Evolutionary conservation across 2,113 vertebrate genomes (phyloP), one percentile per base, ranked within the genome.

Genomic region (Aepyceros melampus): DNA sequence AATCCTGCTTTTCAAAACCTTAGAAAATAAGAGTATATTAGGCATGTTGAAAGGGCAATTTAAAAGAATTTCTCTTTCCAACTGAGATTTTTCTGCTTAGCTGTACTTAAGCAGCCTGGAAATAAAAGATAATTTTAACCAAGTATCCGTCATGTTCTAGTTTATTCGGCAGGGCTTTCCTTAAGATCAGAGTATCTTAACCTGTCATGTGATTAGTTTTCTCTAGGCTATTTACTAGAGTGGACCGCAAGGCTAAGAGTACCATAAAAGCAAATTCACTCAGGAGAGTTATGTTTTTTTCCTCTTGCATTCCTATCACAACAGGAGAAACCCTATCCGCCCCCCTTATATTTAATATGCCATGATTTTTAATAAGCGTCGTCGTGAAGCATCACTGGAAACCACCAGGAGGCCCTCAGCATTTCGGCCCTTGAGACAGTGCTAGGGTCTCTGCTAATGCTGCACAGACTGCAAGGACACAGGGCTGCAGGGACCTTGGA

Each of bases 91-190:
- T 95, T 93, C 67, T 93, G 33, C 31, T 81, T 96, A 36, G 29
- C 27, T 12, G 53, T 95, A 45, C 29, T 96, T 95, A 76, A 43
- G 56, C 56, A 95, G 21, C 14, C 17, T 87, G 36, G 51, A 96
- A 97, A 84, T 95, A 96, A 94, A 96, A 81, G n/a, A 53, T 83
- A 58, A 85, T 94, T 96, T 97, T 88, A 94, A 85, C 74, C 31
- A 55, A 16, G 2, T 29, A 82, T 49, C 53, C 93, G 95, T 92
- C 33, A 47, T 85, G 6, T 94, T 76, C 47, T 71, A 84, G 40
- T 96, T 88, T 92, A 25, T 95, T 94, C 12, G 21, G 4, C 21
- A 84, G 14, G 92, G 83, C n/a, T 43, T 94, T 93, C 29, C 31
- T 91, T 95, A 94, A 87, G 16, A 94, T 85, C 74, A 84, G 58